Base-by-base conservation (phyloP, 1,140 invertebrate species). In the Thaumatotibia leucotreta region DNA sequence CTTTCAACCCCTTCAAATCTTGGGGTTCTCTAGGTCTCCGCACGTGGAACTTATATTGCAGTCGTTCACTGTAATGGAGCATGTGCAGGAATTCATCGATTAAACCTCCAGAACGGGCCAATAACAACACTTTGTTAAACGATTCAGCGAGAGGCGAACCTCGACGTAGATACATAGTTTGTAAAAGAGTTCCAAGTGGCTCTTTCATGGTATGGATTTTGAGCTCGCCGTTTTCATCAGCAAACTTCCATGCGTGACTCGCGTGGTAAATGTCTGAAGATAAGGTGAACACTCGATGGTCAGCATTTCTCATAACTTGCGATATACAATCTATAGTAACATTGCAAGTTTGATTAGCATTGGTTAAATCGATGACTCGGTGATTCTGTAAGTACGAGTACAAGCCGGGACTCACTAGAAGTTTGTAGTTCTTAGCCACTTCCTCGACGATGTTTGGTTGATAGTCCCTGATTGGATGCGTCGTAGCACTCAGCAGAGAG, bases 111-210 rank as follows among this genome's bases (percentile, higher is more conserved):
- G 23, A 61, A 11, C 58, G 29, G 4, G 14, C 27, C 14, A 11
- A 14, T 8, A 24, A 9, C 1, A 61, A 1, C 5, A 17, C 6
- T 8, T 23, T 31, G 58, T 61, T 61, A 22, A 61, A 29, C 8
- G 22, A 9, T 10, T 61, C 29, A 2, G 27, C 20, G 31, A 61
- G n/a, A n/a, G n/a, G n/a, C n/a, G n/a, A n/a, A n/a, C n/a, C n/a
- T n/a, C n/a, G n/a, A n/a, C n/a, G n/a, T 11, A 10, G 23, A 31
- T 66, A 69, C 14, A 69, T 22, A 0, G 73, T 69, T 23, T 70
- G 54, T 10, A 33, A 61, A 10, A 64, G 2, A 17, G 4, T 61
- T 5, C 14, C 9, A 10, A 61, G 23, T 20, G 73, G 62, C 20
- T 66, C 66, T 1, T 23, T 20, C 6, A 72, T 27, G 20, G 1